Conservation (phyloP, 1,140 invertebrate species). For the Drosophila erecta region DNA sequence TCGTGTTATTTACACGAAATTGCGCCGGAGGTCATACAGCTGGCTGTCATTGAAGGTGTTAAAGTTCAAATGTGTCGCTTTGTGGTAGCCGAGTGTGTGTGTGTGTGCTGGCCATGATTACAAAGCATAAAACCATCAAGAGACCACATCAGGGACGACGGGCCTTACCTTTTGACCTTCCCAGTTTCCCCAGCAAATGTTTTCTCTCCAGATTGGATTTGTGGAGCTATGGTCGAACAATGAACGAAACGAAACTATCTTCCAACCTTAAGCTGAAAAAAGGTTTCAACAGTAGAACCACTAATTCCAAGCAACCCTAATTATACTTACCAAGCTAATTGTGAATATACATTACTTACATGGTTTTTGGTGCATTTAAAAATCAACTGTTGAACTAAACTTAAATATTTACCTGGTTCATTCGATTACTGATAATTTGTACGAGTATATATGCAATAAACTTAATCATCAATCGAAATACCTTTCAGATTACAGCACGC, state of each 20-base stretch:
- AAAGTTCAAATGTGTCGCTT: slow-evolving; percentile 75
- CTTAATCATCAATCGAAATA: neutral
- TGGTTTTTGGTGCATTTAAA: no score
- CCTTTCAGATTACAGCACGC: neutral
- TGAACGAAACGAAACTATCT: neutral
- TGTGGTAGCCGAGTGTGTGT: slow-evolving; percentile 12
- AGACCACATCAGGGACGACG: slow-evolving; percentile 17
- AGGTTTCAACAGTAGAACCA: no score
- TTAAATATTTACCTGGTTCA: no score
- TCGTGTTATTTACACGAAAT: slow-evolving; percentile 83
- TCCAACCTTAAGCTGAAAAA: neutral
- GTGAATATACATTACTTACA: no score
- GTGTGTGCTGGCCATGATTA: slow-evolving; percentile 46
- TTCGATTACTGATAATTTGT: no score
- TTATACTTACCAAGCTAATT: no score
- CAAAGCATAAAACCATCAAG: slow-evolving; percentile 52
- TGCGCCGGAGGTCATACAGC: slow-evolving; percentile 73
- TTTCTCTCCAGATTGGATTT: slow-evolving; percentile 17
- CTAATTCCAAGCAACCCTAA: no score
- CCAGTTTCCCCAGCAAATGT: slow-evolving; percentile 39
- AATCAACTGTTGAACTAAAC: no score
- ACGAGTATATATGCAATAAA: no score
- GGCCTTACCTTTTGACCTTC: slow-evolving; percentile 32
- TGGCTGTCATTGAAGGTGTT: slow-evolving; percentile 79
- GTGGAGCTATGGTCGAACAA: slow-evolving; percentile 5